These are phyloP conservation scores for Karalla daura DNA, from an alignment of 2,797 vertebrate species.

Conservation along the genomic window DNA sequence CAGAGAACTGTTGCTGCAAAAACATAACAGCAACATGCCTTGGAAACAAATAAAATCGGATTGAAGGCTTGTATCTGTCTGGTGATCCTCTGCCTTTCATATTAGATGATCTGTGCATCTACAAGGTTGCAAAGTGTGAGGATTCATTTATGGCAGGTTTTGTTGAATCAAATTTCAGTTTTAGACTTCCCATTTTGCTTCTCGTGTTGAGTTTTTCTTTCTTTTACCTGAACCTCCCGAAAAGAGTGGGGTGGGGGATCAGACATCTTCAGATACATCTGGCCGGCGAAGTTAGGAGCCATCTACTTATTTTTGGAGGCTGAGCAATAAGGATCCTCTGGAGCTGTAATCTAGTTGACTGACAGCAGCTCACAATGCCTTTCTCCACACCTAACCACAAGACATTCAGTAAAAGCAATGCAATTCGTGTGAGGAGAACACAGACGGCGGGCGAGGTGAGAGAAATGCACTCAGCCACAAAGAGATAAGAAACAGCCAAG, in stretches of 20 bases:
- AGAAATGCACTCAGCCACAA: slow-evolving; percentile 64
- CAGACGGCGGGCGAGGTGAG: slow-evolving; percentile 54
- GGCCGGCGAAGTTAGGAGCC: slow-evolving; percentile 56
- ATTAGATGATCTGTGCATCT: slow-evolving; percentile 32
- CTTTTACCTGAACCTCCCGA: slow-evolving; percentile 17
- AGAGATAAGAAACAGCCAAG: slow-evolving; percentile 65
- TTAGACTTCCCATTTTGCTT: slow-evolving; percentile 32
- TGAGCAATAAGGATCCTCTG: slow-evolving; percentile 64
- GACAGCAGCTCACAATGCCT: slow-evolving; percentile 75
- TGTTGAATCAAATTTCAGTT: slow-evolving; percentile 52
- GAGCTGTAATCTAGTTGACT: slow-evolving; percentile 79
- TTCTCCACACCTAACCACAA: slow-evolving; percentile 67
- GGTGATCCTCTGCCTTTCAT: slow-evolving; percentile 28
- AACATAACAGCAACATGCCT: slow-evolving; percentile 1
- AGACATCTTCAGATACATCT: slow-evolving; percentile 60
- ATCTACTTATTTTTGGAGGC: slow-evolving; percentile 73
- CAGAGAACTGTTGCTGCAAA: slow-evolving; percentile 15
- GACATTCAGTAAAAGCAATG: slow-evolving; percentile 70
- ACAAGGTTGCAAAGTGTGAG: slow-evolving; percentile 4
- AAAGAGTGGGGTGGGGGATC: background rate
- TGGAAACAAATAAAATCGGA: slow-evolving; percentile 38
- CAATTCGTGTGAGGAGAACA: slow-evolving; percentile 68
- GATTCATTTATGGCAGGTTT: slow-evolving; percentile 38
- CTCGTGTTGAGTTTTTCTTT: slow-evolving; percentile 28
- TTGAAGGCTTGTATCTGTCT: slow-evolving; percentile 19